phyloP scores from a whole-genome alignment of 2,888 invertebrate genomes.

The Cryptocheilus praepositus region DNA sequence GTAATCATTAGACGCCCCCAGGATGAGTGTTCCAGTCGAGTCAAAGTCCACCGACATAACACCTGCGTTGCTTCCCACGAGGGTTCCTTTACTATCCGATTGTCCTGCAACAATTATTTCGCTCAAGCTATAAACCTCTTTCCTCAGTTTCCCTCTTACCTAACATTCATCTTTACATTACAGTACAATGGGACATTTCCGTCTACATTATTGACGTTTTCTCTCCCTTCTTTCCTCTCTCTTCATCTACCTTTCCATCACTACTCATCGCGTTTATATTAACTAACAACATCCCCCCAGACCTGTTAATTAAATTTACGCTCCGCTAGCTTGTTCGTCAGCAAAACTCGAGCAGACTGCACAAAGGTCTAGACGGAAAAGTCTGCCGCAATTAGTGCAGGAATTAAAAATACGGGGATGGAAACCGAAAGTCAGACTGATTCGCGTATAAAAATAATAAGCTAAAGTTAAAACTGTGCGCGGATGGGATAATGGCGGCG shows the following conservation, averaged over 20 bases:
- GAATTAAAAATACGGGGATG: too few relatives aligned
- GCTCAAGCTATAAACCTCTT: too few relatives aligned
- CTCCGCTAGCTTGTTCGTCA: conserved; percentile 49
- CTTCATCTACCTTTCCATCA: neutral
- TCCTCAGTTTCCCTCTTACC: too few relatives aligned
- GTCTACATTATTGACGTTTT: too few relatives aligned
- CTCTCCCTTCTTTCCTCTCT: neutral
- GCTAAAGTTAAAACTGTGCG: neutral
- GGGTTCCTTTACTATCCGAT: conserved; percentile 84
- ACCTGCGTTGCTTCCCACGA: conserved; percentile 96
- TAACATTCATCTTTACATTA: neutral
- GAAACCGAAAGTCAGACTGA: neutral
- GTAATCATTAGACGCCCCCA: conserved; percentile 97
- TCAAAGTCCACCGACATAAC: conserved; percentile 98
- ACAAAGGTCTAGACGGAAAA: conserved; percentile 14
- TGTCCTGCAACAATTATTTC: conserved; percentile 76
- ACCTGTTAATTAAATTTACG: conserved; percentile 61
- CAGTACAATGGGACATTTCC: neutral
- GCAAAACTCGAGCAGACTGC: conserved; percentile 27
- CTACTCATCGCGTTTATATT: too few relatives aligned
- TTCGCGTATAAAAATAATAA: neutral
- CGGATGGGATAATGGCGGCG: neutral
- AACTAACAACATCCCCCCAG: conserved; percentile 26
- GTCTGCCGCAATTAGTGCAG: too few relatives aligned
- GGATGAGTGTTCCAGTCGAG: conserved; percentile 88